phyloP scores from a whole-genome alignment of 1,140 invertebrate species.

The Cherax destructor region DNA sequence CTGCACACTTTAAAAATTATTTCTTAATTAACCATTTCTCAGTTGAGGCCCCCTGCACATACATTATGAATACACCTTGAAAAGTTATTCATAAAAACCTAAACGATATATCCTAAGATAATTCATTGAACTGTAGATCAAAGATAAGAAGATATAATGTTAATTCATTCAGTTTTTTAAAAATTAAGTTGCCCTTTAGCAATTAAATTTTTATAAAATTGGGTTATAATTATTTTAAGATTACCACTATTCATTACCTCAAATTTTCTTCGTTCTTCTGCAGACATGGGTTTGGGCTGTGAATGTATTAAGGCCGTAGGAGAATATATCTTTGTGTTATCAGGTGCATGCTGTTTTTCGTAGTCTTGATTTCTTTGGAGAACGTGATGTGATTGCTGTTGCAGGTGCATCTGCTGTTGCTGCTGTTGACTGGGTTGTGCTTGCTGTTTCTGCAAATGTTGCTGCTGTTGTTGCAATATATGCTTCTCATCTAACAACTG shows the following conservation, averaged over 20 bases:
- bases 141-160: no score
- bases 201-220: not conserved
- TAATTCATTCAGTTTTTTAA: no score
- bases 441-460: slow-evolving; percentile 39
- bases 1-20: no score
- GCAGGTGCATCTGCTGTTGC: slow-evolving; percentile 29
- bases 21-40: no score
- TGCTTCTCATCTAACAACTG: slow-evolving; percentile 39
- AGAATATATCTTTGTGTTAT: slow-evolving; percentile 48
- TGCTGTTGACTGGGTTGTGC: slow-evolving; percentile 54
- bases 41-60: no score
- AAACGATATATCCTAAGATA: no score
- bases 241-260: slow-evolving; percentile 26
- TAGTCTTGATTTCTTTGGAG: slow-evolving; percentile 21
- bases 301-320: slow-evolving; percentile 40
- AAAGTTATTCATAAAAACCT: no score
- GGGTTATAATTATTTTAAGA: not conserved
- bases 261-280: slow-evolving; percentile 76
- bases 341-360: slow-evolving; percentile 2
- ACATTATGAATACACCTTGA: no score
- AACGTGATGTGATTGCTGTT: slow-evolving; percentile 31
- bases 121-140: no score
- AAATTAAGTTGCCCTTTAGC: no score
- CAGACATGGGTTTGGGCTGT: slow-evolving; percentile 72
- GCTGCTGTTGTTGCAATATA: slow-evolving; percentile 53